Conservation (phyloP, 37 sponge, comb jelly and placozoan species). For the Chondrosia reniformis region DNA sequence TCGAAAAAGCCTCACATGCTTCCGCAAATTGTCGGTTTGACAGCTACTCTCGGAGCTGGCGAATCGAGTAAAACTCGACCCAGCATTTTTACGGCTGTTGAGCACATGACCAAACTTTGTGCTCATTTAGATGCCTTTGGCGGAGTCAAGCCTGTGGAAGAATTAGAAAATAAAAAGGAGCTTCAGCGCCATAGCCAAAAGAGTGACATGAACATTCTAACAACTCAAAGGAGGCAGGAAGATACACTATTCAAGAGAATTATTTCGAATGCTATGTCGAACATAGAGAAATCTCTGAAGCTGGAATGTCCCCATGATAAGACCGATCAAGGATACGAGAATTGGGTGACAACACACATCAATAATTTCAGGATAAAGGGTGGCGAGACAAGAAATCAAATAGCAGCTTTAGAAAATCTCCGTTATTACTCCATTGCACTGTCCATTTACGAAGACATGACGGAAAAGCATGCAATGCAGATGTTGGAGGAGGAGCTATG, state of each 20-base stretch:
- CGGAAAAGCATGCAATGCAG: background rate
- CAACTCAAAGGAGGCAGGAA: background rate
- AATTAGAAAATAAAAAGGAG: background rate
- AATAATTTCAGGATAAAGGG: background rate
- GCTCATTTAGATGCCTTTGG: conserved; percentile 69
- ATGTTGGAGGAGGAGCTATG: background rate
- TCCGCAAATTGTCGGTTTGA: conserved; percentile 73
- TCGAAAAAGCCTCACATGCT: background rate
- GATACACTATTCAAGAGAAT: background rate
- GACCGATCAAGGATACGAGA: conserved; percentile 1
- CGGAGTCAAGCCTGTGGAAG: conserved; percentile 44
- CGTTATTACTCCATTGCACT: conserved; percentile 16
- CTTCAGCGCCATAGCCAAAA: background rate
- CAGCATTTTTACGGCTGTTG: conserved; percentile 15
- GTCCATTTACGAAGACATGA: conserved; percentile 16
- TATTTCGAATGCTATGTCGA: background rate
- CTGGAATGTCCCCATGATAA: background rate
- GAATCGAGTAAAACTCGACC: conserved; percentile 13
- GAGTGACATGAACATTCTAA: background rate
- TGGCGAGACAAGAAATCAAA: background rate
- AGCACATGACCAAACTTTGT: conserved; percentile 53
- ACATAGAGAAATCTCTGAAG: background rate
- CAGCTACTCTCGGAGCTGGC: conserved; percentile 68
- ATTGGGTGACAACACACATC: conserved; percentile 1
- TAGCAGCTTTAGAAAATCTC: background rate